Percentiles rank a stretch among this genome's conserved stretches.
Evolutionary conservation across 2,797 vertebrate genomes (phyloP).

Genomic region (Pogonophryne albipinna): DNA sequence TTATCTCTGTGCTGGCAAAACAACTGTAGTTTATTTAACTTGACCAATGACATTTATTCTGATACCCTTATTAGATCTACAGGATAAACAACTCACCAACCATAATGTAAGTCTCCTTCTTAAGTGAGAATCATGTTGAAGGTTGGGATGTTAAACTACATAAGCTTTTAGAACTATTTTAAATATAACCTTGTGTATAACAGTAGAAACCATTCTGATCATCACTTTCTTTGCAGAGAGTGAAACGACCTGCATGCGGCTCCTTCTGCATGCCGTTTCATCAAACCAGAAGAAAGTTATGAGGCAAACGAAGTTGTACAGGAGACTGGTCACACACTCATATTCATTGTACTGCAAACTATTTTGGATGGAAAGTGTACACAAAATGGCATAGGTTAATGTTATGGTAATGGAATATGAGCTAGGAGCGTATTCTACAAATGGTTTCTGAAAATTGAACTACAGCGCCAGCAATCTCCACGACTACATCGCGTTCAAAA

Average conservation of each 20-base stretch:
- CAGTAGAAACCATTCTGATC: not conserved
- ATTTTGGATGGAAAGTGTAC: slow-evolving; percentile 54
- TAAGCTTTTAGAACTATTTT: not conserved
- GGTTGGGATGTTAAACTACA: not conserved
- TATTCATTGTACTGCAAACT: slow-evolving; percentile 15
- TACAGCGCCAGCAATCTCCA: slow-evolving; percentile 48
- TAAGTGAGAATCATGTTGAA: not conserved
- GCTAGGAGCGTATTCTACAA: slow-evolving; percentile 66
- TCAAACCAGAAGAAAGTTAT: slow-evolving; percentile 29
- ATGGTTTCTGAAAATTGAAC: slow-evolving; percentile 67
- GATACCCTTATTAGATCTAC: not conserved
- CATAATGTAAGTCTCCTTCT: not conserved
- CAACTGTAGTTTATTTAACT: too few species aligned
- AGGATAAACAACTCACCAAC: not conserved
- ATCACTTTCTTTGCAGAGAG: too few species aligned
- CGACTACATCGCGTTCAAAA: slow-evolving; percentile 45
- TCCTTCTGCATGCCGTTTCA: slow-evolving; percentile 6
- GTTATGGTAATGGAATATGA: slow-evolving; percentile 67
- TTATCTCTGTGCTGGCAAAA: too few species aligned
- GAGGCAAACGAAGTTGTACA: slow-evolving; percentile 7
- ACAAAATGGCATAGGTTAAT: slow-evolving; percentile 61
- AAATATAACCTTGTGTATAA: too few species aligned
- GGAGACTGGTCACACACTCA: not conserved
- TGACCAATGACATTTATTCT: too few species aligned
- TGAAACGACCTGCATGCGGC: not conserved